Evolutionary conservation across 2,888 invertebrate species (phyloP).

Genomic region (Pseudolycoriella hygida): DNA sequence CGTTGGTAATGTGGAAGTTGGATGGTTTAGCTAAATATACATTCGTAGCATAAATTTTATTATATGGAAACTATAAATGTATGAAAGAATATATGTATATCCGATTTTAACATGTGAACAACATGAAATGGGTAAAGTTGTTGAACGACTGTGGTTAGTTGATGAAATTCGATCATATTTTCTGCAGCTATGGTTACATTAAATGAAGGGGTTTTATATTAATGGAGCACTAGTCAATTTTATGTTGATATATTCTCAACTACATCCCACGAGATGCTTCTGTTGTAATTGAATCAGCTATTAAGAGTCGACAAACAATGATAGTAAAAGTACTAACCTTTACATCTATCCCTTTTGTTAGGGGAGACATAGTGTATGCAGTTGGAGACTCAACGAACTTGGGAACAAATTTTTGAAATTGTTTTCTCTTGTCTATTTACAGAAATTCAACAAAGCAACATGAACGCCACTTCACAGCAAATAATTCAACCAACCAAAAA

Average conservation of each 20-base stretch:
- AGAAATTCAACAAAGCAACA: not conserved
- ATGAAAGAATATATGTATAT: too few relatives aligned
- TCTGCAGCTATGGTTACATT: conserved; percentile 1
- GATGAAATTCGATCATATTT: not conserved
- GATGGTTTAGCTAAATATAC: not conserved
- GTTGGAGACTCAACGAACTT: too few relatives aligned
- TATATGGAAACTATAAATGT: too few relatives aligned
- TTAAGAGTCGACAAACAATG: conserved; percentile 4
- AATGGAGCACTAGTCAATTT: conserved; percentile 1
- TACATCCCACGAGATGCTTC: conserved; percentile 2
- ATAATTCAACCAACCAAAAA: not conserved
- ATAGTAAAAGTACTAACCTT: too few relatives aligned
- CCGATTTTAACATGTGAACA: too few relatives aligned
- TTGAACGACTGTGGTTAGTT: not conserved
- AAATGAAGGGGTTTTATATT: not conserved
- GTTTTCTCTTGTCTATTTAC: not conserved
- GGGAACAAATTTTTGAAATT: not conserved
- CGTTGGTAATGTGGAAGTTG: not conserved
- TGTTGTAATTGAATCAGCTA: conserved; percentile 5
- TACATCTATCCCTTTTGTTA: too few relatives aligned
- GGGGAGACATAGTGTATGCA: too few relatives aligned
- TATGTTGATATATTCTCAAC: conserved; percentile 1
- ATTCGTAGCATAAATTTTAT: too few relatives aligned
- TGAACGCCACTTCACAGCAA: not conserved
- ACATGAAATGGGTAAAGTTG: not conserved